phyloP scores from a whole-genome alignment of 2,113 vertebrate species.

The Forbesichthys agassizii region DNA sequence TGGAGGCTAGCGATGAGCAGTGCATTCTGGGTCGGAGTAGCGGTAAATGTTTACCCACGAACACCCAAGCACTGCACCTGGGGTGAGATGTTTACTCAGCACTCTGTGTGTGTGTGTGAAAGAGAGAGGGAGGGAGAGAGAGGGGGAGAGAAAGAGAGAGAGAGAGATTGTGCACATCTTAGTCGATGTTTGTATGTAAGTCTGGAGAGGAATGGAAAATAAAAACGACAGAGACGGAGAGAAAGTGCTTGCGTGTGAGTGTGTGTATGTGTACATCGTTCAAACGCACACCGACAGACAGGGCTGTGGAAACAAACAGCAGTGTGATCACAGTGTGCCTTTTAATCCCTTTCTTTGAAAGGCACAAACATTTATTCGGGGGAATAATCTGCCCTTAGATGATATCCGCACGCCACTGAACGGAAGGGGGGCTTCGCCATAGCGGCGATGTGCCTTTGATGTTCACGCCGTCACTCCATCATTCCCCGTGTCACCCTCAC shows the following conservation, averaged over 20 bases:
- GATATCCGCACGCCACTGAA: constrained; percentile 22
- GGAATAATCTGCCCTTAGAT: constrained; percentile 50
- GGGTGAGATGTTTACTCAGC: constrained; percentile 36
- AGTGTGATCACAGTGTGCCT: constrained; percentile 41
- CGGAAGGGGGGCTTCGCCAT: constrained; percentile 43
- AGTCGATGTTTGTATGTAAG: not conserved
- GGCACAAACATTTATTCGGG: constrained; percentile 49
- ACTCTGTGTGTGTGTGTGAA: constrained; percentile 4
- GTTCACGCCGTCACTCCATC: constrained; percentile 41
- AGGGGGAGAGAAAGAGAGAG: too few relatives aligned
- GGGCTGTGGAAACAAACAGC: constrained; percentile 56
- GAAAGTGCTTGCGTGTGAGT: constrained; percentile 8
- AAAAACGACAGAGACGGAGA: constrained; percentile 5
- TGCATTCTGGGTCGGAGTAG: constrained; percentile 37
- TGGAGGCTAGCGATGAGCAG: constrained; percentile 51
- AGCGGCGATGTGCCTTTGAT: constrained; percentile 34
- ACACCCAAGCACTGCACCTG: constrained; percentile 18
- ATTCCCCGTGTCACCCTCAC: constrained; percentile 33
- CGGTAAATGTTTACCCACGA: constrained; percentile 32
- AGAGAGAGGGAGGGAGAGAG: too few relatives aligned
- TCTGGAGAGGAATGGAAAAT: not conserved
- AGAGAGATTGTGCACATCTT: constrained; percentile 2
- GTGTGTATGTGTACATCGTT: constrained; percentile 31
- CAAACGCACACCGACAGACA: constrained; percentile 55
- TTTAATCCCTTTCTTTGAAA: constrained; percentile 46